Percentiles rank a stretch among this genome's conserved stretches.
Evolutionary conservation across 1,140 invertebrate genomes (phyloP).

Genomic region (Drosophila trapezifrons): DNA sequence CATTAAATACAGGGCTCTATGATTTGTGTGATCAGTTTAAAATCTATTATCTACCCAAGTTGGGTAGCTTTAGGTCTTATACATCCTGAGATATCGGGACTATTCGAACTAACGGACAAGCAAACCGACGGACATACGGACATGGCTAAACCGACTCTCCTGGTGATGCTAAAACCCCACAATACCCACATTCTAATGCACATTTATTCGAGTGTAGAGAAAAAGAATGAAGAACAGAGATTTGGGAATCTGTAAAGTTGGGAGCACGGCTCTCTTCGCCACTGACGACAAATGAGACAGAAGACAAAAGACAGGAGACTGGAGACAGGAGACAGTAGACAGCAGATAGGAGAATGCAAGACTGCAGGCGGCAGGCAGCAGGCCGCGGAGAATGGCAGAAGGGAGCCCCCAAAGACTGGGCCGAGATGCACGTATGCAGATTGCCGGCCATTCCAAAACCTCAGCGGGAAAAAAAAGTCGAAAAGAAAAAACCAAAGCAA

Average conservation of each 20-base stretch:
- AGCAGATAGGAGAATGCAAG: constrained; percentile 45
- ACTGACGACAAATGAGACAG: constrained; percentile 49
- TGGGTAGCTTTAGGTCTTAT: background rate
- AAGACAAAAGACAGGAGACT: constrained; percentile 32
- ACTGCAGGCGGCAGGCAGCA: constrained; percentile 16
- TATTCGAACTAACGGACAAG: background rate
- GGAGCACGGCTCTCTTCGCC: constrained; percentile 32
- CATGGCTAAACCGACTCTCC: background rate
- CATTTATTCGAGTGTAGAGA: constrained; percentile 13
- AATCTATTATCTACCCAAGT: too few relatives aligned
- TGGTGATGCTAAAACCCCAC: background rate
- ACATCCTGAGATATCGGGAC: background rate
- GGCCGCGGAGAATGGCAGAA: constrained; percentile 43
- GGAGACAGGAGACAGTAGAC: constrained; percentile 23
- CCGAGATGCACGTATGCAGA: constrained; percentile 82
- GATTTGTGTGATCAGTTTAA: too few relatives aligned
- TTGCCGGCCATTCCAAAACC: constrained; percentile 65
- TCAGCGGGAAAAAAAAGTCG: constrained; percentile 5
- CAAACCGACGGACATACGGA: too few relatives aligned
- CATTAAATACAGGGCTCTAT: too few relatives aligned
- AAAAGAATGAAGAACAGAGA: constrained; percentile 31
- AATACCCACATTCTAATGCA: background rate
- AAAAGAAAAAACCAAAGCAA: constrained; percentile 22
- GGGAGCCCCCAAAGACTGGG: constrained; percentile 55
- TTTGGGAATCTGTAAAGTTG: constrained; percentile 41